Evolutionary conservation across 2,113 vertebrate species (phyloP), one percentile per base, ranked within the genome.

Genomic region (Chaetodon auriga): DNA sequence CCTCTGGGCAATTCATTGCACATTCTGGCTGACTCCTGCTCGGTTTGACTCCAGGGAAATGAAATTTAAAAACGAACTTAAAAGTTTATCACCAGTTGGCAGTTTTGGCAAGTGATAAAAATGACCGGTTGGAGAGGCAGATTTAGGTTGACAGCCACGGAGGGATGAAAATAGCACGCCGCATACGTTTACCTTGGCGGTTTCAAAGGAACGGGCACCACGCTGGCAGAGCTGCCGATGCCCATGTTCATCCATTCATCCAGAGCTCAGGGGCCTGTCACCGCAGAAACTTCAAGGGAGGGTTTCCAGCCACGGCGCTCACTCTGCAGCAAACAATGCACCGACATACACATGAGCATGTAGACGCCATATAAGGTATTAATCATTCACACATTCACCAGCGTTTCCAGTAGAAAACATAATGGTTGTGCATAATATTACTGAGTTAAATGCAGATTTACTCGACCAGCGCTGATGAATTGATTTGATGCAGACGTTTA

Each of bases 91-190:
- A 90, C 80, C 89, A 68, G 89, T 94, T 94, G 93, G 91, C 91
- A 91, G 91, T 84, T 94, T 91, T 94, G 92, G 94, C 92, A 92
- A 88, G 87, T 92, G 93, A 94, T 94, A 89, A 95, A 95, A 95
- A 93, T 94, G 92, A 94, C 92, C 90, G 81, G 86, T 92, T 64
- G 84, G 48, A 63, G 85, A 93, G 87, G 84, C 89, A 91, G 83
- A 94, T 91, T 90, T 53, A 77, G 91, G 87, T 82, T 94, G 92
- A 93, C 93, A 94, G 92, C 63, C 68, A 55, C 30, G 45, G 61
- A 77, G 83, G 87, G 89, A 94, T 90, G 89, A 87, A 93, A 93
- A 93, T 91, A 90, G 85, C 80, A 41, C 3, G 65, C 81, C 71
- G 88, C 92, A 91, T 92, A 94, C 89, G 86, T 90, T 93, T 91